These are phyloP conservation scores for Peromyscus eremicus DNA, from an alignment of 2,797 vertebrate species.

Conservation along the genomic window DNA sequence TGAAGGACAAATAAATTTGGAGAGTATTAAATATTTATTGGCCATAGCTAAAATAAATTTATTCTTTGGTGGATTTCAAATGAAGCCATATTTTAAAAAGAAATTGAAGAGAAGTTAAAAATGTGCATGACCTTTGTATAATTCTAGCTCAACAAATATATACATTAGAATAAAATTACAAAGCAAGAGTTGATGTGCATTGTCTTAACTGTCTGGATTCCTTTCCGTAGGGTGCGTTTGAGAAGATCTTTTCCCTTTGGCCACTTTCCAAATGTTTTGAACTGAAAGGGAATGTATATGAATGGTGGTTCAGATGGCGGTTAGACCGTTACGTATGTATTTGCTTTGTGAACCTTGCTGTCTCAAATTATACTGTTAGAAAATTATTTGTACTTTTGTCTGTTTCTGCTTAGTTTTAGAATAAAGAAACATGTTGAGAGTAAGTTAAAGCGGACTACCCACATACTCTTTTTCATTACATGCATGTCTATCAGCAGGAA, in stretches of 20 bases:
- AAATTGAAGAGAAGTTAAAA: conserved; percentile 29
- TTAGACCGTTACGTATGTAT: conserved; percentile 97
- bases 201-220: conserved; percentile 71
- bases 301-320: conserved; percentile 99
- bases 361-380: conserved; percentile 42
- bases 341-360: conserved; percentile 62
- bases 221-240: conserved; percentile 93
- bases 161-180: neutral
- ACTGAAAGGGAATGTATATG: conserved; percentile 95
- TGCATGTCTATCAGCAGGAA: neutral
- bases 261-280: conserved; percentile 97
- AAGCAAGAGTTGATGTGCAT: neutral
- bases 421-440: conserved; percentile 42
- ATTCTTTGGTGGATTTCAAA: conserved; percentile 52
- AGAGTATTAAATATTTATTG: conserved; percentile 61
- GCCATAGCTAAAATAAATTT: conserved; percentile 43
- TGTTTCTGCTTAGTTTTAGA: conserved; percentile 51
- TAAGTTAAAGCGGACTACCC: neutral
- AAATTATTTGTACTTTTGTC: conserved; percentile 31
- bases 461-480: neutral
- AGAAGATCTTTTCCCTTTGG: conserved; percentile 97
- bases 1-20: conserved; percentile 62
- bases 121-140: neutral
- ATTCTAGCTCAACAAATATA: conserved; percentile 36
- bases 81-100: conserved; percentile 52